Conservation (phyloP, 2,113 vertebrate species). For the Cottus gobio region DNA sequence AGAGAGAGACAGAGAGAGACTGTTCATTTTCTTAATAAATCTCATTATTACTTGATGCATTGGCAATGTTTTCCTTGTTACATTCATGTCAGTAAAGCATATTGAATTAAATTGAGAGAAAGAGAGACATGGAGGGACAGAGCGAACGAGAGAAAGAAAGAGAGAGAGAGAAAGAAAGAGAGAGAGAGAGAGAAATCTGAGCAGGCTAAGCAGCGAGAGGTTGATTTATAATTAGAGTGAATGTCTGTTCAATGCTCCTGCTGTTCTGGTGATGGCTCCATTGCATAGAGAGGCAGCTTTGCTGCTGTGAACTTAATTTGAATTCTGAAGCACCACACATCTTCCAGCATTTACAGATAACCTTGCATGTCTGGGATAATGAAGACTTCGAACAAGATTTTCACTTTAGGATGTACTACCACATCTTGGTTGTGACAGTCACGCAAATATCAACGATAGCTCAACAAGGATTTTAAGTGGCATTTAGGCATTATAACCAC, state of each 20-base stretch:
- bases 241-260: constrained; percentile 69
- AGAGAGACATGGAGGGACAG: not conserved
- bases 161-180: constrained; percentile 8
- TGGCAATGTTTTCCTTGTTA: not conserved
- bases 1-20: not conserved
- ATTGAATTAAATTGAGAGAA: not conserved
- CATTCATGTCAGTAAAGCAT: not conserved
- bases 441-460: constrained; percentile 1
- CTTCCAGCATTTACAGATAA: constrained; percentile 47
- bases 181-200: constrained; percentile 51
- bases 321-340: constrained; percentile 64
- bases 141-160: not conserved
- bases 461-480: not conserved
- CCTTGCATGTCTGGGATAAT: constrained; percentile 36
- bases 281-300: constrained; percentile 65
- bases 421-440: constrained; percentile 10
- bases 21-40: not conserved
- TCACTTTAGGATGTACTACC: not conserved
- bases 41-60: not conserved
- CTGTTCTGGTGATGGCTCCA: constrained; percentile 73
- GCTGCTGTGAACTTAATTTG: constrained; percentile 69
- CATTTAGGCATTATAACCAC: not conserved
- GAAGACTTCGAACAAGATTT: constrained; percentile 22
- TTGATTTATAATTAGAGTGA: constrained; percentile 79
- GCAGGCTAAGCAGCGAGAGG: constrained; percentile 66